Conservation (phyloP, 2,113 vertebrate species). For the Rostratula benghalensis region DNA sequence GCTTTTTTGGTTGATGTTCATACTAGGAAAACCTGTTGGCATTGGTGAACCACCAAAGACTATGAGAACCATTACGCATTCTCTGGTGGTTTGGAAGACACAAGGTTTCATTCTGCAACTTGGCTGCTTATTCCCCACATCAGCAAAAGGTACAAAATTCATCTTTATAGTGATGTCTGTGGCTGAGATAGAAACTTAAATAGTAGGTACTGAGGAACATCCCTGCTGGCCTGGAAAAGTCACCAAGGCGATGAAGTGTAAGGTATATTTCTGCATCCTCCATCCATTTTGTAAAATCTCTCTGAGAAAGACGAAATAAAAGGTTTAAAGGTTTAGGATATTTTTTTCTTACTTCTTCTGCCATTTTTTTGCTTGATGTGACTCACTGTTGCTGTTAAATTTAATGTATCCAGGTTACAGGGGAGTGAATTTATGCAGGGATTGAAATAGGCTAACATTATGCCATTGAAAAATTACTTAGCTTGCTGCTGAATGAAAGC, state of each 20-base stretch:
- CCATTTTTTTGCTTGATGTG: neutral
- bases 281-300: neutral
- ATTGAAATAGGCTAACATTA: slow-evolving; percentile 25
- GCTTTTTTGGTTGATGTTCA: neutral
- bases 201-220: neutral
- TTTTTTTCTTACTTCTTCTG: neutral
- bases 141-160: neutral
- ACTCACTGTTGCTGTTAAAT: neutral
- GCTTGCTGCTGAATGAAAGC: slow-evolving; percentile 15
- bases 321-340: neutral
- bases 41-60: neutral
- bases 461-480: slow-evolving; percentile 17
- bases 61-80: neutral
- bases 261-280: neutral
- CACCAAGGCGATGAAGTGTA: neutral
- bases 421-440: neutral
- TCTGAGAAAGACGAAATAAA: neutral
- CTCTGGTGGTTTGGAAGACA: neutral
- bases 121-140: neutral
- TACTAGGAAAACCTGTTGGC: neutral
- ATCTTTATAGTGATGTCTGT: neutral
- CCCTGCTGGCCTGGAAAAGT: slow-evolving; percentile 7
- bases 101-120: neutral
- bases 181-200: neutral
- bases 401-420: neutral